Evolutionary conservation across 1,140 invertebrate genomes (phyloP), one percentile per base, ranked within the genome.

Genomic region (Papilio polyxenes): DNA sequence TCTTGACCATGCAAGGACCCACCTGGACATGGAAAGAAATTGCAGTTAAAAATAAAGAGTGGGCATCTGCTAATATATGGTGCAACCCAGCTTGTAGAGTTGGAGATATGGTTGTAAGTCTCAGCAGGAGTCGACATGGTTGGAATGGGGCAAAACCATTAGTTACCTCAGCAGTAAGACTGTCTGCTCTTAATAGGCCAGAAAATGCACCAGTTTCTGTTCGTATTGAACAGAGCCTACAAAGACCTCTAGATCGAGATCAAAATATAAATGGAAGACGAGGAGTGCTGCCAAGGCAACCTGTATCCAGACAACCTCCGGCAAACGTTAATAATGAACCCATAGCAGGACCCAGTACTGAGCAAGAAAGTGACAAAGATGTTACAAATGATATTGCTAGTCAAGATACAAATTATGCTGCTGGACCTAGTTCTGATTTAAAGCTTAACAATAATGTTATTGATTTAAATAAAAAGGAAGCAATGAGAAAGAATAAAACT

Each of bases 81-180:
- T 98, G 98, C 94, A 98, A 98, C 95, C 98, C 98, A 82, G 98
- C 97, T 81, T 98, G 98, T 92, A 98, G 89, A 86, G 94, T 97
- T 85, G 96, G 96, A 51, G 95, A 96, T 85, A 96, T 96, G 91
- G 94, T 97, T 65, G 96, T 97, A 2, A 95, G 96, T 81, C 90
- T 97, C 82, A 96, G 96, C 89, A 95, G 95, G 86, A 94, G 95
- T 86, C 91, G 93, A 85, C 91, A 95, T 89, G 94, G 94, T 69
- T 94, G 91, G 91, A 94, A 93, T 84, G 89, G 90, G 85, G 91
- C 93, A 37, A 93, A 93, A 81, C 93, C 93, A 65, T 84, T 94
- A 81, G 92, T 95, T 0, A 94, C 93, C 78, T 93, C 93, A 78
- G 93, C 92, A 84, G 91, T 94, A 37, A 86, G 95, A 76, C 89